Percentiles rank a stretch among this genome's conserved stretches.
Conservation (phyloP, 2,113 vertebrate species). For the Neodontobutis hainanensis region DNA sequence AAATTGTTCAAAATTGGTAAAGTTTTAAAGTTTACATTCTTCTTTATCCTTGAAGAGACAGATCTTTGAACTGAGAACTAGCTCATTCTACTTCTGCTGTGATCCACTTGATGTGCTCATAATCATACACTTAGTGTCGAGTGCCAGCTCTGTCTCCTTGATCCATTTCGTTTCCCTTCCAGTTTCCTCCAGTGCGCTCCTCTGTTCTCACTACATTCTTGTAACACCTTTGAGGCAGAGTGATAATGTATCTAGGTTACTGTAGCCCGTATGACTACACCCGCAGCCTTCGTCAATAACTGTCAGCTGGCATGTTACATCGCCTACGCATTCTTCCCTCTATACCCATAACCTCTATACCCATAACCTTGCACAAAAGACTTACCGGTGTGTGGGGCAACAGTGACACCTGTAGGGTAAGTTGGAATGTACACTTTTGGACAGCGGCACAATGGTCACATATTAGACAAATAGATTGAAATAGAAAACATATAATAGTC, state of each 20-base stretch:
- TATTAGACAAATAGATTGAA: neutral
- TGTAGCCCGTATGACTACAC: constrained; percentile 37
- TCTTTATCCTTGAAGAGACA: neutral
- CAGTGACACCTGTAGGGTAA: constrained; percentile 75
- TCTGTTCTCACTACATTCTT: constrained; percentile 6
- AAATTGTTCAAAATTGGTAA: too few relatives aligned
- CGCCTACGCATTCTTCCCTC: constrained; percentile 45
- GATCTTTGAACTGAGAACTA: neutral
- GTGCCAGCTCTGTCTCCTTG: constrained; percentile 6
- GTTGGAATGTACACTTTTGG: neutral
- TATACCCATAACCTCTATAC: constrained; percentile 17
- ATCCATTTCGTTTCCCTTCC: neutral
- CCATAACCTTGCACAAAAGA: constrained; percentile 6
- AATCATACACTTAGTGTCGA: constrained; percentile 3
- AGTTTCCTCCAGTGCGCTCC: neutral
- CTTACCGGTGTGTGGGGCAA: constrained; percentile 53
- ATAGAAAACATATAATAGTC: constrained; percentile 2
- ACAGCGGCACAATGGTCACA: constrained; percentile 1
- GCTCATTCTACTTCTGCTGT: neutral
- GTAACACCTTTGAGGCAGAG: constrained; percentile 15
- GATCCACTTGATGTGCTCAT: constrained; percentile 1
- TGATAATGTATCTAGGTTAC: constrained; percentile 48
- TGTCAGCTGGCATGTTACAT: constrained; percentile 45
- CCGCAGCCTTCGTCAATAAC: constrained; percentile 39
- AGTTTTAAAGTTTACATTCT: too few relatives aligned